Evolutionary conservation across 2,888 invertebrate species (phyloP).

Genomic region (Acheta domesticus): DNA sequence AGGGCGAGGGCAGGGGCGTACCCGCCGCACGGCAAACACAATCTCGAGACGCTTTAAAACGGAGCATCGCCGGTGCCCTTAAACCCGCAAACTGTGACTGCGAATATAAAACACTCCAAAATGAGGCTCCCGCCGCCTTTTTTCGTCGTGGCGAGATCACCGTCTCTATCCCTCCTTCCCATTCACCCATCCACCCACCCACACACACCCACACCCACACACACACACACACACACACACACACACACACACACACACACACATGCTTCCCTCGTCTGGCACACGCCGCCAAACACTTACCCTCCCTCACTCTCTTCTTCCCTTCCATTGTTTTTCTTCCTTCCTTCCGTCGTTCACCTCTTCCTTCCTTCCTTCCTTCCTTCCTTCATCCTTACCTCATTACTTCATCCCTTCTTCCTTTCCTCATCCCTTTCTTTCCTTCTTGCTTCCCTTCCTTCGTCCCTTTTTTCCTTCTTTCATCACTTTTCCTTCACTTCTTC

Average conservation of each 20-base stretch:
- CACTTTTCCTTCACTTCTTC: too few species aligned
- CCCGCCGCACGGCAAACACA: background rate
- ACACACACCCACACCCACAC: too few species aligned
- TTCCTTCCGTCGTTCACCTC: too few species aligned
- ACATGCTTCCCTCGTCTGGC: background rate
- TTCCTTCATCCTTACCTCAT: too few species aligned
- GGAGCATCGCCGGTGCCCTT: background rate
- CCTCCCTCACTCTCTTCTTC: too few species aligned
- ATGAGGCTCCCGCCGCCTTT: background rate
- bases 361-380: too few species aligned
- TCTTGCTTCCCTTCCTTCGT: background rate
- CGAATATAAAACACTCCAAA: slow-evolving; percentile 6
- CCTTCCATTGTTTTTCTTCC: too few species aligned
- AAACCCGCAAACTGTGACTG: slow-evolving; percentile 18
- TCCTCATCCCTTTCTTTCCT: background rate
- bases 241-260: background rate
- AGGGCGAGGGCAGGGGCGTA: too few species aligned
- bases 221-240: background rate
- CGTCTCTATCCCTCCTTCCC: background rate
- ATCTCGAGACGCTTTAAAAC: slow-evolving; percentile 4
- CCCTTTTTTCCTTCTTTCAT: background rate
- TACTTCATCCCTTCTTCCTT: background rate
- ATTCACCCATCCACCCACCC: background rate
- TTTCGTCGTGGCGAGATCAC: background rate
- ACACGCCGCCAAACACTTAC: too few species aligned